Conservation (phyloP, 2,113 vertebrate genomes). For the zebrafish (Danio rerio) region DNA sequence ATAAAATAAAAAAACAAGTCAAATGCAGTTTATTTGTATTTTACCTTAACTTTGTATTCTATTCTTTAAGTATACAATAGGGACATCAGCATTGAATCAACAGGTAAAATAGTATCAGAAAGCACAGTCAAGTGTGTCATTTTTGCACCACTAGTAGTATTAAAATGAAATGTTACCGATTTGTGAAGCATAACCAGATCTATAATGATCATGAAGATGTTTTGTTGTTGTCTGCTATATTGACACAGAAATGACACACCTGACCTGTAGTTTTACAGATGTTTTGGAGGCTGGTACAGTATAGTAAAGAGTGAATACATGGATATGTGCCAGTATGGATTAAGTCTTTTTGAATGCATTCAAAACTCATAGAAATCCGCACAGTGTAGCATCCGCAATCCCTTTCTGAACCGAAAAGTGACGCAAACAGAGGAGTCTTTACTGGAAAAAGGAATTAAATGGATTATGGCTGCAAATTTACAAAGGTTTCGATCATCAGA, state of each 20-base stretch:
- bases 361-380: background rate
- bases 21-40: slow-evolving; percentile 33
- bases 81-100: background rate
- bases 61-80: slow-evolving; percentile 20
- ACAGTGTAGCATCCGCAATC: slow-evolving; percentile 30
- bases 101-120: background rate
- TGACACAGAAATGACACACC: background rate
- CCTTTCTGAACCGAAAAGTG: slow-evolving; percentile 2
- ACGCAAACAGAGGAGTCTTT: background rate
- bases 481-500: background rate
- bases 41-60: slow-evolving; percentile 20
- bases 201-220: too few species aligned
- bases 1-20: slow-evolving; percentile 4
- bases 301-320: background rate
- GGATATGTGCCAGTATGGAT: slow-evolving; percentile 10
- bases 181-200: background rate
- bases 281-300: slow-evolving; percentile 15
- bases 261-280: background rate
- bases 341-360: background rate
- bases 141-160: background rate
- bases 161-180: background rate
- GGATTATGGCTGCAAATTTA: background rate
- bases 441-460: slow-evolving; percentile 20
- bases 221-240: background rate
- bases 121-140: background rate